Conservation (phyloP, 2,797 vertebrate species). For the Bradypodion pumilum region DNA sequence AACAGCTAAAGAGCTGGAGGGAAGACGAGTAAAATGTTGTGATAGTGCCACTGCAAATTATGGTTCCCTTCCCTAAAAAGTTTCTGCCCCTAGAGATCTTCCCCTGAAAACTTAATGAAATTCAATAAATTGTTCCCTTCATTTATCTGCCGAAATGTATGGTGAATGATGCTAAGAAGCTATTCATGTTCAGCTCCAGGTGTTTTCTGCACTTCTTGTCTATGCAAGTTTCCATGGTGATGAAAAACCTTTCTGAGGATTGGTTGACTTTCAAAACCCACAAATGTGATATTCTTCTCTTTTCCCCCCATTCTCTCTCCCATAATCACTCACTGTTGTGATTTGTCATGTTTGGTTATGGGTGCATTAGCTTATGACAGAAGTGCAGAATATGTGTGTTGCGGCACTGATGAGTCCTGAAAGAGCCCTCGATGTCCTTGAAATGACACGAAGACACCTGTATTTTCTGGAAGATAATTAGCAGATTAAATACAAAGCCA, state of each 20-base stretch:
- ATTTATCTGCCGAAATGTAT: neutral
- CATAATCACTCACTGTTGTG: neutral
- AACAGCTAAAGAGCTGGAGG: neutral
- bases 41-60: neutral
- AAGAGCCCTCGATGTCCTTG: slow-evolving; percentile 18
- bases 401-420: neutral
- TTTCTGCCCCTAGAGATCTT: neutral
- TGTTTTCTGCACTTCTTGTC: neutral
- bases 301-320: neutral
- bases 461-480: slow-evolving; percentile 23
- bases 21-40: neutral
- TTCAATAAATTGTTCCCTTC: neutral
- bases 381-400: slow-evolving; percentile 7
- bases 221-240: neutral
- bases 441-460: slow-evolving; percentile 14
- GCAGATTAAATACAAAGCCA: slow-evolving; percentile 28
- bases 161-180: neutral
- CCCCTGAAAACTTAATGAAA: neutral
- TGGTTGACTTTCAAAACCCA: neutral
- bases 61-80: neutral
- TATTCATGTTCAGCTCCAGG: neutral
- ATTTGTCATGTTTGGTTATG: neutral
- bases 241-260: no score
- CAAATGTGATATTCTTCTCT: neutral
- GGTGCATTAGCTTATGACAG: slow-evolving; percentile 2